These are phyloP conservation scores for Bedellia somnulentella DNA, from an alignment of 2,888 invertebrate species.

Conservation along the genomic window DNA sequence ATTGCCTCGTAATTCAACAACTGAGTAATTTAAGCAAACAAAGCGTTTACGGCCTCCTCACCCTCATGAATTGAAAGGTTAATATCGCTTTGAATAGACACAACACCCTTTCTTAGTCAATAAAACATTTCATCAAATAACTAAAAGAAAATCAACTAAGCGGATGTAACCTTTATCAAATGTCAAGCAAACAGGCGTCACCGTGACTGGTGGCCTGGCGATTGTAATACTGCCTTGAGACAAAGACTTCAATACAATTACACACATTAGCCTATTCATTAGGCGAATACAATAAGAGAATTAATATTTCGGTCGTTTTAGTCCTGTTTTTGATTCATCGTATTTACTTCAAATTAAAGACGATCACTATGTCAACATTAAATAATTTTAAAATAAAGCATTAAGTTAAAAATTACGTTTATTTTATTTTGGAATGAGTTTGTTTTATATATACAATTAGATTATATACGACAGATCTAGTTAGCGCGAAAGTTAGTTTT, in stretches of 20 bases:
- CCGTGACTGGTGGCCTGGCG: conserved; percentile 18
- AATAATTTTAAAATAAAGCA: too few species aligned
- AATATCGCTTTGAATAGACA: conserved; percentile 26
- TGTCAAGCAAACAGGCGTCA: conserved; percentile 43
- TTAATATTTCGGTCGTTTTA: too few species aligned
- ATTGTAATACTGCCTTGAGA: conserved; percentile 32
- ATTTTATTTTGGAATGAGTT: too few species aligned
- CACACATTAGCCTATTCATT: too few species aligned
- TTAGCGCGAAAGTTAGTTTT: too few species aligned
- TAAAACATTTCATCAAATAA: conserved; percentile 37
- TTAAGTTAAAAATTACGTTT: too few species aligned
- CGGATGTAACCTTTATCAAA: conserved; percentile 51
- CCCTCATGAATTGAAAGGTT: conserved; percentile 22
- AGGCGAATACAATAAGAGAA: too few species aligned
- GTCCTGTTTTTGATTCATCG: too few species aligned
- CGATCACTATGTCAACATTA: too few species aligned
- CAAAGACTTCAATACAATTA: conserved; percentile 51
- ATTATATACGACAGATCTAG: too few species aligned
- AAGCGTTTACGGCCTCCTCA: background rate
- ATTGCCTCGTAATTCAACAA: background rate
- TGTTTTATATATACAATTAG: too few species aligned
- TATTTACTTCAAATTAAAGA: too few species aligned
- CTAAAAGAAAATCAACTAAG: conserved; percentile 44
- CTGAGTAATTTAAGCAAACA: background rate
- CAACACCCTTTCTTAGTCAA: conserved; percentile 42